These are phyloP conservation scores for Eupelmus urozonus DNA, from an alignment of 2,888 invertebrate species.

Conservation along the genomic window DNA sequence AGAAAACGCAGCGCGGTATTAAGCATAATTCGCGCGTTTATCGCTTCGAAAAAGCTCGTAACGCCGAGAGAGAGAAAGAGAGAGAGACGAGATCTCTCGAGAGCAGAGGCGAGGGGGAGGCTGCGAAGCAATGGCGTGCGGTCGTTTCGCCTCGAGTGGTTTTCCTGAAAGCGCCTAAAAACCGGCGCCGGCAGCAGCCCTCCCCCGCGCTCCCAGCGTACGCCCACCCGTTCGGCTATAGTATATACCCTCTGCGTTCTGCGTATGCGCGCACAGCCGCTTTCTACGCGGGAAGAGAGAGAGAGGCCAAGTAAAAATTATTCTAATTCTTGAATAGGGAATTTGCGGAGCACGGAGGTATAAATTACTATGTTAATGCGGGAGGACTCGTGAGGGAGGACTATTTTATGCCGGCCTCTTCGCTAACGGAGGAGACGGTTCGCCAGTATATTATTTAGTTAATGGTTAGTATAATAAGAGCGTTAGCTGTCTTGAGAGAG, in stretches of 20 bases:
- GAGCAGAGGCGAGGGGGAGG: conserved; percentile 5
- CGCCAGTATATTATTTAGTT: conserved; percentile 51
- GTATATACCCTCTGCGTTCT: background rate
- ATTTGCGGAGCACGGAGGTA: conserved; percentile 37
- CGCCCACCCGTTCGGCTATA: conserved; percentile 8
- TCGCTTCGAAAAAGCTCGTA: conserved; percentile 64
- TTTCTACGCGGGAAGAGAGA: too few relatives aligned
- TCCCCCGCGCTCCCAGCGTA: background rate
- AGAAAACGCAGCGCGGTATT: conserved; percentile 61
- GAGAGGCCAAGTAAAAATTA: conserved; percentile 57
- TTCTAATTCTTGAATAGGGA: conserved; percentile 56
- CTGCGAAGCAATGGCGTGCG: conserved; percentile 58
- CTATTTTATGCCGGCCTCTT: conserved; percentile 33
- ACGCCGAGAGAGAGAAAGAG: conserved; percentile 32
- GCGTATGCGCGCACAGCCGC: background rate
- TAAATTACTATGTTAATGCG: conserved; percentile 59
- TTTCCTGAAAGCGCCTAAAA: conserved; percentile 59
- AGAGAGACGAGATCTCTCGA: conserved; percentile 2
- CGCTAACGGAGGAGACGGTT: too few relatives aligned
- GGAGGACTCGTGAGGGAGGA: conserved; percentile 10
- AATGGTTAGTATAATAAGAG: conserved; percentile 36
- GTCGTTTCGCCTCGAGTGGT: conserved; percentile 61
- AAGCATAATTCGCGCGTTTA: conserved; percentile 71
- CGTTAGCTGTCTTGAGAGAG: too few relatives aligned
- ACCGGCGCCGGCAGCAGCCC: conserved; percentile 12